These are phyloP conservation scores for Lanius collurio DNA, from an alignment of 2,113 vertebrate genomes.

Conservation along the genomic window DNA sequence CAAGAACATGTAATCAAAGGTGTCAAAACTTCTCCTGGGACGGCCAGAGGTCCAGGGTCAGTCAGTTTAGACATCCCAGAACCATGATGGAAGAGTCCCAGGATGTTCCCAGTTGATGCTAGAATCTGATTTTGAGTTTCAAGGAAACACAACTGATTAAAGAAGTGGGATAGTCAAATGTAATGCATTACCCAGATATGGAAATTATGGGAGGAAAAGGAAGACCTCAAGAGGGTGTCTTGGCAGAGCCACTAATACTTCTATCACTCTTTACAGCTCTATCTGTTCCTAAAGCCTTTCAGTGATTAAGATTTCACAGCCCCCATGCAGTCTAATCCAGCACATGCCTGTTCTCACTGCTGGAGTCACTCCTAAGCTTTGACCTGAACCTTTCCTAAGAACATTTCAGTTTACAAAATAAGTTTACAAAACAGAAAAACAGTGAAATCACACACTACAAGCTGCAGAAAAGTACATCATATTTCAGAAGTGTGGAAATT, in stretches of 20 bases:
- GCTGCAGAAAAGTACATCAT: neutral
- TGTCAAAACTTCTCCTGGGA: neutral
- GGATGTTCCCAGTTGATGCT: neutral
- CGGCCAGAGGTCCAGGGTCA: accelerated
- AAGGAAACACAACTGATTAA: neutral
- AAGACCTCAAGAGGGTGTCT: neutral
- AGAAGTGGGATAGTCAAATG: neutral
- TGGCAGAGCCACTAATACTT: neutral
- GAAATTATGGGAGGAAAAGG: neutral
- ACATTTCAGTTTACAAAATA: slow-evolving; percentile 8
- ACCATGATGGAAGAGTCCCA: neutral
- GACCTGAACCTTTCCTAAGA: neutral
- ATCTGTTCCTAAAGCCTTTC: neutral
- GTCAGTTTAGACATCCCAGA: neutral
- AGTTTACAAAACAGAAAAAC: neutral
- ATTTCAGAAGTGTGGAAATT: neutral
- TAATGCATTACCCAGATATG: neutral
- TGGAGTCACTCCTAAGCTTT: neutral
- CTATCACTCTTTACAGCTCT: neutral
- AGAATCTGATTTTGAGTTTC: neutral
- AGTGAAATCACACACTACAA: neutral
- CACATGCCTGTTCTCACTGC: neutral
- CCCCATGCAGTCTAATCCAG: neutral
- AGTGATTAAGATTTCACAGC: neutral
- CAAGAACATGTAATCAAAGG: neutral